Base-by-base conservation (phyloP, 2,888 invertebrate species). In the Phengaris arion region DNA sequence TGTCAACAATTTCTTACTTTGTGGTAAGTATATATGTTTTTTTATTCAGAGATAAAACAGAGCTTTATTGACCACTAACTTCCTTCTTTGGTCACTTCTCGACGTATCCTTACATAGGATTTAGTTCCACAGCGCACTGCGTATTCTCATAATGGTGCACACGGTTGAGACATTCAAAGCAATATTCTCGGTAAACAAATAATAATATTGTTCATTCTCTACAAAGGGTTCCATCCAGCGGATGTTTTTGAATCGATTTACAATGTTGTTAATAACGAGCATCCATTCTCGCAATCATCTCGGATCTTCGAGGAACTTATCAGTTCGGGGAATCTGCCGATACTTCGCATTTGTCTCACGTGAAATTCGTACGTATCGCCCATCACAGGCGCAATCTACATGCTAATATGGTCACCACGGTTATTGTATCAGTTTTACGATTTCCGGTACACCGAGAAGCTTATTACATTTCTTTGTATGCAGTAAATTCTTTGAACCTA, bases 361-460 rank as follows among this genome's bases (percentile, higher is more conserved):
- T 87, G 87, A 89, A 88, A 85, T 85, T 85, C 83, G 85, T 83
- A 85, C 83, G 83, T 82, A 83, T 82, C 86, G 85, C 91, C 90
- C 91, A 83, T 79, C 82, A 83, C 85, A 81, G 84, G 86, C 87
- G 89, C 91, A 89, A 92, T 91, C 92, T 86, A 88, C 87, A 89
- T 92, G 91, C 92, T 93, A 92, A 92, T 64, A 64, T 64, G 10
- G 64, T 64, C 10, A 64, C 35, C 64, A 35, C 45, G 64, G 59
- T 64, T 64, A 64, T 64, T 64, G 64, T 64, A 64, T 64, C 64
- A 64, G 35, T 59, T 10, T 9, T 13, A 45, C 35, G 64, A 45
- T 64, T 12, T 64, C 64, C 64, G 64, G 64, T 64, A 64, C 35
- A 45, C 2, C 64, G 35, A 64, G 15, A 57, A 57, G 35, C 35